Base-by-base conservation (phyloP, 2,113 vertebrate genomes). In the Mustela nigripes region DNA sequence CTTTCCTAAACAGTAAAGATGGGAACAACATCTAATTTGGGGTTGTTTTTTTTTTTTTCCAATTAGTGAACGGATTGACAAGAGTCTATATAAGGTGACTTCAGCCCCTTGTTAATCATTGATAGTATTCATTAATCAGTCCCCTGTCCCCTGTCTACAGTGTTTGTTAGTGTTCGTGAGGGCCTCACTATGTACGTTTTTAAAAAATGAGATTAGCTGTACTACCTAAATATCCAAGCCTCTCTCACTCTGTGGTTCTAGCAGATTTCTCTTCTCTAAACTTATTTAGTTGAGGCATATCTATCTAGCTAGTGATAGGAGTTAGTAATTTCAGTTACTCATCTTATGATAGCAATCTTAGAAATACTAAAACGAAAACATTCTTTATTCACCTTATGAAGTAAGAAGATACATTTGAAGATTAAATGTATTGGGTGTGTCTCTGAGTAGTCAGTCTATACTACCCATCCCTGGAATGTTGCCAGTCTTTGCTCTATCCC, bases 381-480 rank as follows among this genome's bases (percentile, higher is more conserved):
- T 45, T 87, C 10, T 90, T 86, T 92, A 63, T 81, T 82, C 36
- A 53, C 82, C 19, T 83, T 36, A 14, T 84, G 81, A 97, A 86
- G 76, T 36, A 91, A 80, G 71, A 74, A 88, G 58, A 93, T 76
- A 36, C 95, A 31, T 76, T 92, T 78, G 78, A 71, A 62, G 94
- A 33, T 82, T 82, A 89, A 62, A 91, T 79, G 96, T 81, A 71
- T 19, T 65, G 96, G 94, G 24, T 58, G 82, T 97, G 86, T n/a
- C 53, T 7, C 65, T 93, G 50, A 12, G 65, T 93, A 91, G 69
- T 87, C 67, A 91, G 16, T 94, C 21, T 74, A 0, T 78, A 78
- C 18, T 63, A 93, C 28, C 39, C 36, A 42, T 81, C 7, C 36
- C 26, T 96, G 92, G 92, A 91, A 73, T 65, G 60, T 48, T 33